Percentiles rank a stretch among this genome's conserved stretches.
phyloP scores from a whole-genome alignment of 2,888 invertebrate species.

The Clusia tigrina region DNA sequence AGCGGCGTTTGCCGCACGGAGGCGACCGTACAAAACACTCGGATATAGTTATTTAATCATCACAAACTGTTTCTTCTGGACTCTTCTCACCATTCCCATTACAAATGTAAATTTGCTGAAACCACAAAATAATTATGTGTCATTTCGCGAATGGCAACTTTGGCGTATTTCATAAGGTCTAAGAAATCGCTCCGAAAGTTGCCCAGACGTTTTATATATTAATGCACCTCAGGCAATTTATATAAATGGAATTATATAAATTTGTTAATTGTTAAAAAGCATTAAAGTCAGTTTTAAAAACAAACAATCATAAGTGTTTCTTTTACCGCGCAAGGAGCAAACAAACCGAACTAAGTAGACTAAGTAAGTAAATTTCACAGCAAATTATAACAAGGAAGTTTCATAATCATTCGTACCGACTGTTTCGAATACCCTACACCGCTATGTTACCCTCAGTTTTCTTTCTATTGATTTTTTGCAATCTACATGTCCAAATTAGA shows the following conservation, averaged over 20 bases:
- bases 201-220: not conserved
- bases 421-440: too few relatives aligned
- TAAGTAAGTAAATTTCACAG: too few relatives aligned
- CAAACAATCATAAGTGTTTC: too few relatives aligned
- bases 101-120: not conserved
- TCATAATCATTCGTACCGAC: too few relatives aligned
- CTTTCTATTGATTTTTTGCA: too few relatives aligned
- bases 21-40: too few relatives aligned
- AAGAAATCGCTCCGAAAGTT: not conserved
- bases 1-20: conserved; percentile 20
- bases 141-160: not conserved
- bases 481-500: too few relatives aligned
- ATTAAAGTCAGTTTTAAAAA: not conserved
- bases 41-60: too few relatives aligned
- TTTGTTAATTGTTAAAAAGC: conserved; percentile 10
- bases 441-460: too few relatives aligned
- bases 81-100: not conserved
- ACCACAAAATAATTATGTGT: not conserved
- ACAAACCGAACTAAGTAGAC: too few relatives aligned
- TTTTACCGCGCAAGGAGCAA: too few relatives aligned
- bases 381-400: too few relatives aligned
- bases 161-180: not conserved
- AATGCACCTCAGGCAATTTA: not conserved
- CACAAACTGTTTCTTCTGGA: not conserved
- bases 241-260: conserved; percentile 10